Evolutionary conservation across 2,113 vertebrate genomes (phyloP).

Genomic region (Caloenas nicobarica): DNA sequence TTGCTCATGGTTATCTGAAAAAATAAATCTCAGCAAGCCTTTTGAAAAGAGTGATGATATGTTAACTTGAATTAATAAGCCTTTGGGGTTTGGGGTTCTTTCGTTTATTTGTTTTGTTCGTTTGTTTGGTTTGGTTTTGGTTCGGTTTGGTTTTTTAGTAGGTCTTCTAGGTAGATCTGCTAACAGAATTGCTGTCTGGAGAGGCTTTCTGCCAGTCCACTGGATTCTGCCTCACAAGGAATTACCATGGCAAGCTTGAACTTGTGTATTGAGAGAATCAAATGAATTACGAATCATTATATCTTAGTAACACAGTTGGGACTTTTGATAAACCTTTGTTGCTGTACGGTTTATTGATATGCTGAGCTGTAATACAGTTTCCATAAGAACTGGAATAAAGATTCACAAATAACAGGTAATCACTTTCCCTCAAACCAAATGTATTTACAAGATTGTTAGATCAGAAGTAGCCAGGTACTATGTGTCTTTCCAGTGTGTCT

Average conservation of each 20-base stretch:
- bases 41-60: background rate
- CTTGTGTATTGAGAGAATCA: background rate
- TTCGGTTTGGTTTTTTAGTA: background rate
- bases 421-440: background rate
- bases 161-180: background rate
- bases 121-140: too few relatives aligned
- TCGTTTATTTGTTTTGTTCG: background rate
- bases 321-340: background rate
- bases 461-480: background rate
- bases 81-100: fast-evolving
- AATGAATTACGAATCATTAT: background rate
- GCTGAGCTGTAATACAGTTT: background rate
- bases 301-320: background rate
- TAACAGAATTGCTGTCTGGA: background rate
- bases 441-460: background rate
- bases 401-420: background rate
- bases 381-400: background rate
- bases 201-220: background rate
- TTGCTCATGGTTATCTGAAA: background rate
- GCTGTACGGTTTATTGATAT: background rate
- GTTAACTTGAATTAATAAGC: background rate
- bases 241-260: background rate
- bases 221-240: background rate
- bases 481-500: background rate
- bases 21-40: background rate